A percentile compares a stretch with the other conserved stretches of the same genome.
These are phyloP conservation scores for Didymodactylos carnosus DNA, from an alignment of 2,888 invertebrate species.

Conservation along the genomic window DNA sequence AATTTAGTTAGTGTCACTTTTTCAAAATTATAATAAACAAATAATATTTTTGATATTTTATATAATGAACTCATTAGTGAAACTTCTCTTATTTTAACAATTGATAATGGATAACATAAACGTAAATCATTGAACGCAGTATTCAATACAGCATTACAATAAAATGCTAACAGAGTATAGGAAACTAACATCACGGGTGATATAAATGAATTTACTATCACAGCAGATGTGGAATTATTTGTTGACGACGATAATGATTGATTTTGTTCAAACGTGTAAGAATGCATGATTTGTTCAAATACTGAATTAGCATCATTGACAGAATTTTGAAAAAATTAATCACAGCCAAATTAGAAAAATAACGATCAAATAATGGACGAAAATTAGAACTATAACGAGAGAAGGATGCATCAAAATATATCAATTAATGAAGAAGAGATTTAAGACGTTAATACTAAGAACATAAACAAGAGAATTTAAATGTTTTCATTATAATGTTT, in stretches of 20 bases:
- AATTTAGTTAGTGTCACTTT: slow-evolving; percentile 56
- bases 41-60: neutral
- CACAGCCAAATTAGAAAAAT: slow-evolving; percentile 32
- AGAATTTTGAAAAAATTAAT: slow-evolving; percentile 22
- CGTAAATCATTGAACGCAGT: slow-evolving; percentile 61
- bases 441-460: neutral
- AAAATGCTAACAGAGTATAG: slow-evolving; percentile 68
- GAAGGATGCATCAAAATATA: slow-evolving; percentile 84
- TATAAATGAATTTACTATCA: slow-evolving; percentile 28
- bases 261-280: slow-evolving; percentile 40
- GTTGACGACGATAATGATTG: slow-evolving; percentile 37
- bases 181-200: slow-evolving; percentile 66
- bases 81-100: neutral
- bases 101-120: slow-evolving; percentile 53
- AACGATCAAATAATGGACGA: slow-evolving; percentile 44
- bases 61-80: neutral
- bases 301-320: slow-evolving; percentile 26
- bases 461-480: too few relatives aligned
- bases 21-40: slow-evolving; percentile 37
- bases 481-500: too few relatives aligned
- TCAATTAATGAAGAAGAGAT: slow-evolving; percentile 62
- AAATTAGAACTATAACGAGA: slow-evolving; percentile 84
- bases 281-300: slow-evolving; percentile 5
- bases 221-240: slow-evolving; percentile 16
- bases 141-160: slow-evolving; percentile 65